These are phyloP conservation scores for Zaprionus nigranus DNA, from an alignment of 1,140 invertebrate genomes.

Conservation along the genomic window DNA sequence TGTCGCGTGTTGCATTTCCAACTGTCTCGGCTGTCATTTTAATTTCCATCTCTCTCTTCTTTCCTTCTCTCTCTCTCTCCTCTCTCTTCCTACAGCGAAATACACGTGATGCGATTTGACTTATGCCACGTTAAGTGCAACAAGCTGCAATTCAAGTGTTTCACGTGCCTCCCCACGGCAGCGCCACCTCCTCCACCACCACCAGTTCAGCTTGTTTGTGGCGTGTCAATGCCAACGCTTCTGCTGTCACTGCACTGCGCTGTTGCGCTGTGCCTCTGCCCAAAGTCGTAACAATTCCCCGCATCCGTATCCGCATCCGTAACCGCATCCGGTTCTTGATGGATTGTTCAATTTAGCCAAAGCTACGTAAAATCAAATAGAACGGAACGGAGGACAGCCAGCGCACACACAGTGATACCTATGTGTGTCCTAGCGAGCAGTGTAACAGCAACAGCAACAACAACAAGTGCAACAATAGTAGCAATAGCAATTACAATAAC, in stretches of 20 bases:
- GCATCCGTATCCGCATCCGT: conserved; percentile 5
- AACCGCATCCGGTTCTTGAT: conserved; percentile 45
- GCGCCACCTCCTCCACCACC: not conserved
- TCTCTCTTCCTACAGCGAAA: conserved; percentile 32
- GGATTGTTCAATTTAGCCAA: conserved; percentile 59
- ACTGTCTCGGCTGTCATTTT: conserved; percentile 43
- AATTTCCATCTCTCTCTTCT: conserved; percentile 27
- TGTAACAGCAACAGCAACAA: not conserved
- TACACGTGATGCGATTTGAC: conserved; percentile 65
- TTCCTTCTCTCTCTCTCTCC: not conserved
- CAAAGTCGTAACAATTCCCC: conserved; percentile 10
- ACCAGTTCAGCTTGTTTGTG: conserved; percentile 8
- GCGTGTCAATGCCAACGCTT: conserved; percentile 17
- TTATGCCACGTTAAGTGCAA: conserved; percentile 63
- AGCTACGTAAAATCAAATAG: conserved; percentile 36
- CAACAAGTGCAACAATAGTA: not conserved
- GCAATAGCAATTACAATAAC: not conserved
- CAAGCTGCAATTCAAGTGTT: conserved; percentile 49
- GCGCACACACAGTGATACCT: conserved; percentile 38
- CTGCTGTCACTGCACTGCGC: conserved; percentile 4
- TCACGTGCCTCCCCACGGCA: not conserved
- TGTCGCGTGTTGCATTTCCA: conserved; percentile 28
- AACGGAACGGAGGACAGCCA: conserved; percentile 7
- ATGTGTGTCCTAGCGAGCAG: conserved; percentile 28
- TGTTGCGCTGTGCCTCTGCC: not conserved